Evolutionary conservation across 2,797 vertebrate species (phyloP).

Genomic region (Gambusia yucatana): DNA sequence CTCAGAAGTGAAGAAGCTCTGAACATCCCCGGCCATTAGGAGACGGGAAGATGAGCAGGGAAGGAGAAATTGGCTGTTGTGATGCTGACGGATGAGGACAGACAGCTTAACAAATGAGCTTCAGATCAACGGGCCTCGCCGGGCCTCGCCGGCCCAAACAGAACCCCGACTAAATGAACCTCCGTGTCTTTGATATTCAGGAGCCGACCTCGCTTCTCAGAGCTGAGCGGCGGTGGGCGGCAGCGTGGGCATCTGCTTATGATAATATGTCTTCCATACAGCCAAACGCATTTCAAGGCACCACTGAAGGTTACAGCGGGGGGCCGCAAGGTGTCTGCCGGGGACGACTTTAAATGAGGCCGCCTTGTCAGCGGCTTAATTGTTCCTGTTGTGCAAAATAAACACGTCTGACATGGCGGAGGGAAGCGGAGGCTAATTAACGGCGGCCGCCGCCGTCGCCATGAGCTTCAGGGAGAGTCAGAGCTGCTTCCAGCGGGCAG

Average conservation of each 20-base stretch:
- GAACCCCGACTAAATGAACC: conserved; percentile 74
- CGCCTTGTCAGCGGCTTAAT: conserved; percentile 61
- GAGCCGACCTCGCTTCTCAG: conserved; percentile 47
- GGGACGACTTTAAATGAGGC: conserved; percentile 51
- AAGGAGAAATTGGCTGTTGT: conserved; percentile 70
- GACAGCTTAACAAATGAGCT: conserved; percentile 81
- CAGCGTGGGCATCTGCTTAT: conserved; percentile 64
- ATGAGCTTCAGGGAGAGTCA: conserved; percentile 29
- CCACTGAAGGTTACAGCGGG: conserved; percentile 59
- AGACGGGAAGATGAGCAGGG: conserved; percentile 58
- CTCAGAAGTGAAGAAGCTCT: conserved; percentile 72
- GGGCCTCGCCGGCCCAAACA: conserved; percentile 63
- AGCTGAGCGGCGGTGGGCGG: conserved; percentile 52
- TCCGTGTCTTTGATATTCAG: conserved; percentile 65
- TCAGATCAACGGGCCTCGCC: conserved; percentile 73
- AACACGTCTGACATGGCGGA: conserved; percentile 63
- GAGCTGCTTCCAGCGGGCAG: conserved; percentile 19
- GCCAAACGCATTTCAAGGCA: conserved; percentile 63
- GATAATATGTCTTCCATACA: conserved; percentile 57
- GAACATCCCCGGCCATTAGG: conserved; percentile 73
- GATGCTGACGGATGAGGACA: conserved; percentile 78
- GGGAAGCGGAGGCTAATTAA: conserved; percentile 58
- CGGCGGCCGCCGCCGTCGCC: conserved; percentile 55
- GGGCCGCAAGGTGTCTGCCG: conserved; percentile 37
- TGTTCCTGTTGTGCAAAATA: conserved; percentile 70